Conservation (phyloP, 2,797 vertebrate genomes). For the Salarias fasciatus region DNA sequence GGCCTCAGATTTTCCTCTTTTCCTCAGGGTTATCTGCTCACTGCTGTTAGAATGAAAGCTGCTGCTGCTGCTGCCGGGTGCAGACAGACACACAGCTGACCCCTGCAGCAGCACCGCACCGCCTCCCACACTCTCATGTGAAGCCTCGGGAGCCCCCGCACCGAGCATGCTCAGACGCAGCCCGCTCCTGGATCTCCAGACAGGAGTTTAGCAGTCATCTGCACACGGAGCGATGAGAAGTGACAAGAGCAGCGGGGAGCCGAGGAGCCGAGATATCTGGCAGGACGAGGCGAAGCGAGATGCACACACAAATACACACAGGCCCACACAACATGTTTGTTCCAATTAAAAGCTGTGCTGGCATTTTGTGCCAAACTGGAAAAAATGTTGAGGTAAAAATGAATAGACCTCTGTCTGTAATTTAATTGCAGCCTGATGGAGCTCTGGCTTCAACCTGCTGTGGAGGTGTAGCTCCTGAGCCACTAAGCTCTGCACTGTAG, state of each 20-base stretch:
- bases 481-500: too few relatives aligned
- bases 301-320: conserved; percentile 19
- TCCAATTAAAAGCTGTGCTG: too few relatives aligned
- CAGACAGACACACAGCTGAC: conserved; percentile 34
- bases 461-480: too few relatives aligned
- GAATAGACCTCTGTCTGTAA: too few relatives aligned
- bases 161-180: conserved; percentile 55
- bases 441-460: too few relatives aligned
- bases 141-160: conserved; percentile 40
- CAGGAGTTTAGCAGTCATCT: conserved; percentile 49
- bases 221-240: conserved; percentile 41
- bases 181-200: conserved; percentile 34
- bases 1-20: conserved; percentile 1
- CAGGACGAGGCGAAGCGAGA: conserved; percentile 22
- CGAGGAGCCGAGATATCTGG: conserved; percentile 41
- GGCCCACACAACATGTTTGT: neutral
- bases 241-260: conserved; percentile 61
- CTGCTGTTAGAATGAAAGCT: conserved; percentile 22
- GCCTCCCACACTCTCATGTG: conserved; percentile 48
- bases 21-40: conserved; percentile 17
- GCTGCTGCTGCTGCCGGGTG: conserved; percentile 20
- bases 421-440: too few relatives aligned
- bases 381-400: too few relatives aligned
- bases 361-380: too few relatives aligned
- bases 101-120: conserved; percentile 36